Evolutionary conservation across 2,888 invertebrate genomes (phyloP).

Genomic region (Emesis russula): DNA sequence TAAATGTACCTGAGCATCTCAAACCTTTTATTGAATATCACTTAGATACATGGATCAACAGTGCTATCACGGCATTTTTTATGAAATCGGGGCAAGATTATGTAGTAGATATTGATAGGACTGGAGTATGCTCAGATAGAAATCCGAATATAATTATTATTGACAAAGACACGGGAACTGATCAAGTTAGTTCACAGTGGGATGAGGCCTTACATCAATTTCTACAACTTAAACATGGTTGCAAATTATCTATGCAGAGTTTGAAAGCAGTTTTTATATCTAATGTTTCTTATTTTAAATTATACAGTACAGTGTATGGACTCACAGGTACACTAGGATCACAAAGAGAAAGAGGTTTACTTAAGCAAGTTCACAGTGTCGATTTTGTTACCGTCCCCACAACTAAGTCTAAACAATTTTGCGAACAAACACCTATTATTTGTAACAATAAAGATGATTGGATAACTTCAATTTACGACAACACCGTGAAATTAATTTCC

Average conservation of each 20-base stretch:
- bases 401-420: conserved; percentile 34
- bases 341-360: conserved; percentile 37
- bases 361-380: conserved; percentile 37
- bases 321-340: conserved; percentile 36
- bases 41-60: conserved; percentile 38
- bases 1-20: conserved; percentile 39
- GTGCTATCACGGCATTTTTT: conserved; percentile 28
- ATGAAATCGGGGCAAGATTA: conserved; percentile 42
- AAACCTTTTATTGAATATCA: conserved; percentile 34
- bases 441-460: conserved; percentile 33
- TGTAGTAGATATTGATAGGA: conserved; percentile 43
- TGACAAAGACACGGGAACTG: conserved; percentile 37
- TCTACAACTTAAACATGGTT: conserved; percentile 48
- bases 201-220: conserved; percentile 43
- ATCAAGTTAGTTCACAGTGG: conserved; percentile 38
- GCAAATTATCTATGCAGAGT: conserved; percentile 41
- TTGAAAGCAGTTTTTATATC: conserved; percentile 44
- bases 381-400: conserved; percentile 43
- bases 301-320: conserved; percentile 37
- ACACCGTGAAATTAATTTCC: conserved; percentile 5
- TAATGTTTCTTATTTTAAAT: conserved; percentile 44
- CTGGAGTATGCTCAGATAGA: conserved; percentile 32
- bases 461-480: conserved; percentile 21
- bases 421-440: conserved; percentile 25
- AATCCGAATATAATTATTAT: conserved; percentile 45